Base-by-base conservation (phyloP, 2,113 vertebrate species). In the Morphnarchus princeps region DNA sequence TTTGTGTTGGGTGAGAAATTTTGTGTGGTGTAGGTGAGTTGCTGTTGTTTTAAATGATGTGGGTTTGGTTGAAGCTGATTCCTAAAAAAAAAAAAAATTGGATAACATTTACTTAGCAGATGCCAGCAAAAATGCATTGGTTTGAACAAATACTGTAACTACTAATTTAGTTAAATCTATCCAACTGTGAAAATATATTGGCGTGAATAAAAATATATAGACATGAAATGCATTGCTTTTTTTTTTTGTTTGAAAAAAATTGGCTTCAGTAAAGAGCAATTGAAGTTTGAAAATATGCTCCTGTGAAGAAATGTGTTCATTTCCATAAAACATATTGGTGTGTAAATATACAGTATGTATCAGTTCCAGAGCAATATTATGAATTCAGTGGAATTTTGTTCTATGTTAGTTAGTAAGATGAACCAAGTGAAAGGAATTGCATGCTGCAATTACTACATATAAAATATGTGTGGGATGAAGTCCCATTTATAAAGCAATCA, bases 261-360 rank as follows among this genome's bases (percentile, higher is more conserved):
- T 96, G 91, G 93, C 96, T 96, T 95, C 71, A 49, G 71, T 95
- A 96, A 96, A 97, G 89, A 97, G 95, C 96, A 95, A 88, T 77
- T 97, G 93, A 91, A 97, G 95, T 97, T 97, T 94, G 96, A 96
- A 97, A 97, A 96, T 97, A 97, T 93, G 89, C 89, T 94, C 38
- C 89, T 2, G 7, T 93, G 89, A 94, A 92, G 81, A 96, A 97
- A 96, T 96, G 93, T 97, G 94, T 96, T 97, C 94, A 97, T 97
- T 97, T 96, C 96, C 95, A 96, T 97, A 97, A 97, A 96, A 91
- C 96, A 97, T 96, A 96, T 96, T 97, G 94, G 93, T 96, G 95
- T 95, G 95, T 97, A 97, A 97, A 97, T 96, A 96, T 88, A 97
- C 95, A 96, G 91, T 77, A 95, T 95, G 87, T 95, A 96, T 90